phyloP scores from a whole-genome alignment of 2,797 vertebrate species.

The Premnoplex brunnescens region DNA sequence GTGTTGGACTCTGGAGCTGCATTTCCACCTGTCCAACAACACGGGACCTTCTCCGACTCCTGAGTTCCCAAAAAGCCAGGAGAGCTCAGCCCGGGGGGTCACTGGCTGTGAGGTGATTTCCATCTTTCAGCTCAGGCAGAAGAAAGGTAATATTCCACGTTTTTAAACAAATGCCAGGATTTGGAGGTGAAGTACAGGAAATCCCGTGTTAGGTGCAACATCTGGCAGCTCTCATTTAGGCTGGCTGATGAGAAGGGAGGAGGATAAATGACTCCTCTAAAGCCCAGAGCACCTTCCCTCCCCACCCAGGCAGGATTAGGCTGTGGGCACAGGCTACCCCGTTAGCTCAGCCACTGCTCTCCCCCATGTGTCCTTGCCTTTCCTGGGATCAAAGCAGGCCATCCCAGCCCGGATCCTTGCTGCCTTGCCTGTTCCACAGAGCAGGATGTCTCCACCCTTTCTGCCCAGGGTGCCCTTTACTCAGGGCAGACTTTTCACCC shows the following conservation, averaged over 20 bases:
- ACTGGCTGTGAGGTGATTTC: background rate
- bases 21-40: background rate
- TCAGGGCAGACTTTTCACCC: background rate
- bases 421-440: background rate
- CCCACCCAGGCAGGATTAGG: background rate
- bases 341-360: background rate
- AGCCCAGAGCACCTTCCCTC: background rate
- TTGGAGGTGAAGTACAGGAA: conserved; percentile 4
- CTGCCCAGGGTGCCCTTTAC: background rate
- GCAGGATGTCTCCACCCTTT: background rate
- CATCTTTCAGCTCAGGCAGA: background rate
- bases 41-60: background rate
- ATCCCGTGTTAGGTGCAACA: background rate
- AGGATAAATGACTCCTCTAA: background rate
- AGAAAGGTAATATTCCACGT: background rate
- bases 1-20: background rate
- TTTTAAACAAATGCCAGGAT: background rate
- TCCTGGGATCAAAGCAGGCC: background rate
- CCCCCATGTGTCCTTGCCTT: background rate
- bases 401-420: background rate
- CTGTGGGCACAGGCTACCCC: background rate
- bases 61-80: background rate
- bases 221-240: background rate
- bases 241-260: background rate
- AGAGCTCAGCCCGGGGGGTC: background rate